Conservation (phyloP, 2,113 vertebrate genomes). For the Plestiodon gilberti region DNA sequence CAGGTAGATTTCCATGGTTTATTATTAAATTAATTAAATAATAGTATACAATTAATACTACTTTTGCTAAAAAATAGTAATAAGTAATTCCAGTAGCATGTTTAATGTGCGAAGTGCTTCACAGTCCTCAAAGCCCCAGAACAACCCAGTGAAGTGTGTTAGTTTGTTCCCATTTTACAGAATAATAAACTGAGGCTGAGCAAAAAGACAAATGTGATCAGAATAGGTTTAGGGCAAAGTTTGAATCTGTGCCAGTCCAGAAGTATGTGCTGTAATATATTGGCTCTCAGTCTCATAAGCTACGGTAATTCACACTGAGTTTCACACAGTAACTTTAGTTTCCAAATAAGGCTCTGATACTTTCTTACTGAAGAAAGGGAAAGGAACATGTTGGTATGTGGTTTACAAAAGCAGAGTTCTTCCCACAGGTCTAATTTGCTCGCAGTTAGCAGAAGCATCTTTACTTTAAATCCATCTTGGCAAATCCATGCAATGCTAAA, state of each 20-base stretch:
- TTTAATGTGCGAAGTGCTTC: not conserved
- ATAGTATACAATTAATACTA: no score
- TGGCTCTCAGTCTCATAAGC: not conserved
- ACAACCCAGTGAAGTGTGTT: not conserved
- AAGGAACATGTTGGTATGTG: not conserved
- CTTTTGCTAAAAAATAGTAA: not conserved
- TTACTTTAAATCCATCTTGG: not conserved
- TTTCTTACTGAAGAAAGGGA: not conserved
- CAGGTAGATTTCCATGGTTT: not conserved
- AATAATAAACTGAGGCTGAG: not conserved
- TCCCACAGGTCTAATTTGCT: not conserved
- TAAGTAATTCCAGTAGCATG: not conserved
- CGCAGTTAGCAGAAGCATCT: not conserved
- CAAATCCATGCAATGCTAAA: not conserved
- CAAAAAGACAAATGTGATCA: not conserved
- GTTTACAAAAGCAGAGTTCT: not conserved
- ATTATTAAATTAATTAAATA: no score
- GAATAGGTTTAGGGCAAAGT: not conserved
- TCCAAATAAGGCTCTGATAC: constrained; percentile 3
- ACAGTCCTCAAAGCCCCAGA: not conserved
- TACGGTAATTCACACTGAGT: not conserved
- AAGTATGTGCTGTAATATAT: not conserved
- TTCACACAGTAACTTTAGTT: constrained; percentile 13
- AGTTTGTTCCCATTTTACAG: not conserved
- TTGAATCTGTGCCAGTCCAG: not conserved